Base-by-base conservation (phyloP, 2,797 vertebrate species). In the Microctenopoma lineatum region DNA sequence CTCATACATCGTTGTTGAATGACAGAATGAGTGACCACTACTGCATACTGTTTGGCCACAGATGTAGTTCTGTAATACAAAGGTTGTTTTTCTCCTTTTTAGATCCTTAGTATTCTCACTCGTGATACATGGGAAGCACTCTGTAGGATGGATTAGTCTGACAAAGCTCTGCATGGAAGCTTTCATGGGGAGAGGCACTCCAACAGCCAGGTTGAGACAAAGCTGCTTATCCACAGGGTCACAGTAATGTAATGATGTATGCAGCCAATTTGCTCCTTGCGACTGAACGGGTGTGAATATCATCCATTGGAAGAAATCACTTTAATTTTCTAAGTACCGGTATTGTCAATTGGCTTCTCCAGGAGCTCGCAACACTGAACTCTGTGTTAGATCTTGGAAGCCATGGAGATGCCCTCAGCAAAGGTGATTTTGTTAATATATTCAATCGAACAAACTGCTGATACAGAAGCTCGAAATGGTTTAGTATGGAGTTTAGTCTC, bases 181-280 rank as follows among this genome's bases (percentile, higher is more conserved):
- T 66, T 87, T 90, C 81, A 81, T 53, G 55, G 80, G 46, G 77
- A 87, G 85, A 79, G 62, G 64, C 87, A 81, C 84, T 92, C 78
- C 70, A 80, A 69, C 73, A 84, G 77, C 73, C 84, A 87, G 80
- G 87, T 79, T 86, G 80, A 90, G 79, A 90, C 84, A 90, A 90
- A 92, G 90, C 89, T 79, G 84, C 92, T 92, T 92, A 91, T 87
- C 85, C 90, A 79, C 54, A 6, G 82, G 84, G 90, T 90, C 84
- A 84, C 72, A 83, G 73, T 75, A 85, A 87, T 83, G 81, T 79
- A 90, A 90, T 86, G 79, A 79, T 77, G 79, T 82, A 74, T 74
- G 83, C 70, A 77, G 81, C 84, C 87, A 88, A 85, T 90, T 91
- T 88, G 75, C 79, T 80, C 73, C 65, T 79, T 83, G 63, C 79